phyloP scores from a whole-genome alignment of 2,888 invertebrate species.

The Dioctria rufipes region DNA sequence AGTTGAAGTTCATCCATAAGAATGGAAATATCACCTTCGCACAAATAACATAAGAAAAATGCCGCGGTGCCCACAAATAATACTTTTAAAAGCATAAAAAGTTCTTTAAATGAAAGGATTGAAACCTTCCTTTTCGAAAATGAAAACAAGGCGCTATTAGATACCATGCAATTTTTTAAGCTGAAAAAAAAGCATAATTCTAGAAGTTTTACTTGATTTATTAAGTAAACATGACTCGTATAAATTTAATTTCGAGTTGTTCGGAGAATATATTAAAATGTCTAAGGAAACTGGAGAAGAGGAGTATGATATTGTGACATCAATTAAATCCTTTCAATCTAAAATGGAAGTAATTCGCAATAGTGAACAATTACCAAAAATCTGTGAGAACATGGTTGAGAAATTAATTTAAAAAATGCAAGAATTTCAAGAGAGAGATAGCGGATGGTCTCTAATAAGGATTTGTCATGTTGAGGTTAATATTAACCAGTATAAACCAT shows the following conservation, averaged over 20 bases:
- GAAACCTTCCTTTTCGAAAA: background rate
- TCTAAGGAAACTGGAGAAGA: too few relatives aligned
- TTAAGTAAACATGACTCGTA: background rate
- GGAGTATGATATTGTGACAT: too few relatives aligned
- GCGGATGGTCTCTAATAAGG: too few relatives aligned
- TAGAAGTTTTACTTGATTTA: background rate
- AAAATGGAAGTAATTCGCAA: too few relatives aligned
- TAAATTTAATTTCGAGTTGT: background rate
- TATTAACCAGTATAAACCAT: too few relatives aligned
- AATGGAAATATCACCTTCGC: background rate
- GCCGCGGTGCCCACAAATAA: background rate
- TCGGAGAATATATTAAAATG: background rate
- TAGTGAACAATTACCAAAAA: too few relatives aligned
- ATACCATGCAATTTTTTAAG: background rate
- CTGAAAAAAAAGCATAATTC: background rate
- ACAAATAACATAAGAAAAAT: background rate
- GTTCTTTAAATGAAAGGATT: conserved; percentile 1
- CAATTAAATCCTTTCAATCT: too few relatives aligned
- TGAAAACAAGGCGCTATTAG: background rate
- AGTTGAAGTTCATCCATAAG: background rate
- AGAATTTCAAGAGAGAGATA: too few relatives aligned
- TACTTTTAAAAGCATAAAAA: background rate
- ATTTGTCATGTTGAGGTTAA: too few relatives aligned
- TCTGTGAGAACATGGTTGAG: too few relatives aligned
- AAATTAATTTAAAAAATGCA: too few relatives aligned